phyloP scores from a whole-genome alignment of 2,113 vertebrate genomes.

The Axis porcinus region DNA sequence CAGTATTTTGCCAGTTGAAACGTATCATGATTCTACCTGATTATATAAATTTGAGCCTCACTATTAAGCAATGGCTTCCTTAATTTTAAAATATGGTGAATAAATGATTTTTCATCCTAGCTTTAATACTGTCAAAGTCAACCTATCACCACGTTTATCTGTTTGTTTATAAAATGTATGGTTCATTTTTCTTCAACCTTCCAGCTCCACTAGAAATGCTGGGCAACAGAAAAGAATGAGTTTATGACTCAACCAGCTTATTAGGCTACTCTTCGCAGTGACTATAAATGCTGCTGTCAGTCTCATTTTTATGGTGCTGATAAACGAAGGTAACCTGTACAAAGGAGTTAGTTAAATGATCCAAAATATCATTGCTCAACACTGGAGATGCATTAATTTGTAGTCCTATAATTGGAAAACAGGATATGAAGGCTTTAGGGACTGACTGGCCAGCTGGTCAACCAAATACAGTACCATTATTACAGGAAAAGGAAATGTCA shows the following conservation, averaged over 20 bases:
- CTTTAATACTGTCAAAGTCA: background rate
- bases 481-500: slow-evolving; percentile 45
- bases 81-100: background rate
- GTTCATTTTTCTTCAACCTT: slow-evolving; percentile 52
- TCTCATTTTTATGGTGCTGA: slow-evolving; percentile 59
- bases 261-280: background rate
- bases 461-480: slow-evolving; percentile 40
- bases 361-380: slow-evolving; percentile 56
- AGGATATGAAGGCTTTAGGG: slow-evolving; percentile 44
- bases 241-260: background rate
- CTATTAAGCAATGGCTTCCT: background rate
- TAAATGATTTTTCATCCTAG: background rate
- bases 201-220: slow-evolving; percentile 42
- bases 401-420: slow-evolving; percentile 55
- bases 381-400: slow-evolving; percentile 36
- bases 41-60: background rate
- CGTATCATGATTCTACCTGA: background rate
- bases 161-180: slow-evolving; percentile 31
- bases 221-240: slow-evolving; percentile 56
- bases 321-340: slow-evolving; percentile 51
- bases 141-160: background rate
- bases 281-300: slow-evolving; percentile 17
- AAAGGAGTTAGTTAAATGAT: slow-evolving; percentile 70
- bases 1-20: background rate
- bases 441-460: slow-evolving; percentile 52